Evolutionary conservation across 2,888 invertebrate genomes (phyloP), one percentile per base, ranked within the genome.

Genomic region (Cheilosia variabilis): DNA sequence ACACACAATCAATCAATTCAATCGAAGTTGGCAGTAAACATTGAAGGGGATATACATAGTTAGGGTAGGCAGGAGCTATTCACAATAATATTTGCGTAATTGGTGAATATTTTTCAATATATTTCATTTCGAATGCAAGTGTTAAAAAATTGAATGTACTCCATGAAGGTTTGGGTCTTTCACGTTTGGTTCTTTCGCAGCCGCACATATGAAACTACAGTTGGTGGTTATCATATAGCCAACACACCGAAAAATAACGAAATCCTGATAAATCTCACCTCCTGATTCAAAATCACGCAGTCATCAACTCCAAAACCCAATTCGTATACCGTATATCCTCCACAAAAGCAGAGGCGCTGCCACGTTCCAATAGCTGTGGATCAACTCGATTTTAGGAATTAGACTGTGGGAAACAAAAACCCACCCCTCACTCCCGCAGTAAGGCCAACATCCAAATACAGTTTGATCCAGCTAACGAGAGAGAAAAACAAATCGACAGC

Each of bases 1-100:
- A 19, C 34, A 15, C 45, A 55, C 78, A 78, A 75, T 75, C 79
- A 84, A 84, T 75, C 79, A 79, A 79, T 57, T 79, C 53, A 58
- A 75, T 78, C 52, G 43, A 60, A 72, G 3, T 57, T 80, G 37
- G 15, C 9, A 52, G 9, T 24, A 6, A 43, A 43, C 15, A 45
- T 47, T 62, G 19, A 17, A 13, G 45, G 31, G 5, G 17, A 27
- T 37, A 4, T 15, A 41, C 27, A 6, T 15, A 9, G 13, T 10
- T 13, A 17, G 17, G 19, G 24, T 19, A 13, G 22, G 4, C 5
- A 17, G 17, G 7, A 7, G 3, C 2, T 45, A 43, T 43, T 47
- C 15, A 31, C 31, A 2, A 7, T 27, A 27, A 27, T 6, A 27
- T 27, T 27, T 27, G 7, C 4, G 15, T 60, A 60, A 47, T 47